Conservation (phyloP, 1,140 invertebrate genomes). For the Drosophila varians region DNA sequence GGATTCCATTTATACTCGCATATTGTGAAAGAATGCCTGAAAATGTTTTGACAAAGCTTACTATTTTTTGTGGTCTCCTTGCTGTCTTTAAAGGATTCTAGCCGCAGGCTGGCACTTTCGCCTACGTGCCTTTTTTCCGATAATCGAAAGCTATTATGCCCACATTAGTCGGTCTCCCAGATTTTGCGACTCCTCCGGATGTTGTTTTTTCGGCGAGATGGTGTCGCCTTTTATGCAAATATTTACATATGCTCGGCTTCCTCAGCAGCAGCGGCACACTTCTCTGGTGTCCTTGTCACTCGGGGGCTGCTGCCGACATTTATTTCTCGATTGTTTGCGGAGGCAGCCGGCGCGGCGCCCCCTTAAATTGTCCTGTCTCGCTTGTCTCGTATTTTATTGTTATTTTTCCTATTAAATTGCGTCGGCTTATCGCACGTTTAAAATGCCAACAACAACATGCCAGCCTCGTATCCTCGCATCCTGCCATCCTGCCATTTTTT, state of each 20-base stretch:
- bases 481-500: neutral
- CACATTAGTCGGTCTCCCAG: constrained; percentile 66
- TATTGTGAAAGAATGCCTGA: neutral
- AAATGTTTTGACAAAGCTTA: neutral
- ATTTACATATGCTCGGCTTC: constrained; percentile 74
- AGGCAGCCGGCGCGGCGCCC: no score
- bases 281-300: constrained; percentile 60
- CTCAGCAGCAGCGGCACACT: constrained; percentile 52
- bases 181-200: constrained; percentile 32
- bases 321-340: constrained; percentile 73
- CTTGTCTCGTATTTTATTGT: constrained; percentile 77
- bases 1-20: constrained; percentile 1
- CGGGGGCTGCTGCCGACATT: constrained; percentile 37
- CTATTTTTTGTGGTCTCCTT: neutral
- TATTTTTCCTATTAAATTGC: constrained; percentile 82
- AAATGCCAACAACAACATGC: constrained; percentile 62
- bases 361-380: constrained; percentile 26
- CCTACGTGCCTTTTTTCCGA: constrained; percentile 26
- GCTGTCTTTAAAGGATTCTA: neutral
- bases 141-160: constrained; percentile 80
- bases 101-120: neutral
- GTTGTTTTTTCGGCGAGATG: constrained; percentile 32
- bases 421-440: constrained; percentile 80
- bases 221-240: constrained; percentile 68
- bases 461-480: constrained; percentile 2